These are phyloP conservation scores for Ciconia stormi DNA, from an alignment of 2,113 vertebrate genomes.

Conservation along the genomic window DNA sequence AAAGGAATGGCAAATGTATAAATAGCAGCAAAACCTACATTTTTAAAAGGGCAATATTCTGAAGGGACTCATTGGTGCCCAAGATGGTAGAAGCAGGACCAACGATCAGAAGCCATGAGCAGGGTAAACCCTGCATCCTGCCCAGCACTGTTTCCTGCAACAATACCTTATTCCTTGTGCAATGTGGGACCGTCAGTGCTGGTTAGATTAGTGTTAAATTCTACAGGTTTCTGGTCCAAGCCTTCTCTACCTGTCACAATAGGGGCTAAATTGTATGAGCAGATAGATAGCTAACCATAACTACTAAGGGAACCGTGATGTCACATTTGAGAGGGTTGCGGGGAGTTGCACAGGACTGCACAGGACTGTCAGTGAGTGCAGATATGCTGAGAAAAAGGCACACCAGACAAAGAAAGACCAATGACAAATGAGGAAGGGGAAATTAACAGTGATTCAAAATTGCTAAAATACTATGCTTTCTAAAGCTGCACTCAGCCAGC, in stretches of 20 bases:
- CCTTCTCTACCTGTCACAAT: not conserved
- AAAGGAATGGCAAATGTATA: not conserved
- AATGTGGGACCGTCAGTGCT: not conserved
- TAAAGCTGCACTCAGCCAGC: not conserved
- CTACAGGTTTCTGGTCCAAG: not conserved
- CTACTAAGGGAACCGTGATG: not conserved
- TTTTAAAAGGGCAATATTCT: not conserved
- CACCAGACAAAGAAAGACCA: not conserved
- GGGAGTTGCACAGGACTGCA: not conserved
- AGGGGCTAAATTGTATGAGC: not conserved
- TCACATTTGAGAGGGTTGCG: not conserved
- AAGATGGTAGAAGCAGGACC: not conserved
- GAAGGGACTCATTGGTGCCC: not conserved
- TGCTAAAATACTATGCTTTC: not conserved
- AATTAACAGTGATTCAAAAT: not conserved
- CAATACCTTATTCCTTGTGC: not conserved
- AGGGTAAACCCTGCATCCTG: not conserved
- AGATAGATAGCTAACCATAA: not conserved
- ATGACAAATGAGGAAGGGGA: not conserved
- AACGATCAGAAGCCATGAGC: no score
- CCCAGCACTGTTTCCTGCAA: not conserved
- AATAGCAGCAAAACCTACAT: not conserved
- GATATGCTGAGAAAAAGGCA: not conserved
- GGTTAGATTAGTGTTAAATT: not conserved
- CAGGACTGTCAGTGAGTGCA: not conserved